Percentiles rank a stretch among this genome's conserved stretches.
Evolutionary conservation across 1,140 invertebrate species (phyloP).

Genomic region (Geopemphigus sp.): DNA sequence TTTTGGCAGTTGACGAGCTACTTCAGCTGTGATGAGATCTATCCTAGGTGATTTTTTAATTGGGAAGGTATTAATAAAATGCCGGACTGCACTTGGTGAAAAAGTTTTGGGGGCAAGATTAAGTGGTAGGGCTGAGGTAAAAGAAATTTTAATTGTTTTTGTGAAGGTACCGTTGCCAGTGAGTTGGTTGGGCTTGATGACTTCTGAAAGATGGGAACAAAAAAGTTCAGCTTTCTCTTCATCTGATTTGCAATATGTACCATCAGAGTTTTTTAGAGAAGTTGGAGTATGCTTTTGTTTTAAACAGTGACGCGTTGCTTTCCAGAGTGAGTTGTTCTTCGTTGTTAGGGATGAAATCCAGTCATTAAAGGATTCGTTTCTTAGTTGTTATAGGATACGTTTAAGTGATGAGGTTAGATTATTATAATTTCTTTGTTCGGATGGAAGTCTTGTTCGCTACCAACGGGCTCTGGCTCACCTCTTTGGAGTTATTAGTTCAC

Average conservation of each 20-base stretch:
- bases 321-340: background rate
- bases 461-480: constrained; percentile 6
- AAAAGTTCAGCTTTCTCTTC: background rate
- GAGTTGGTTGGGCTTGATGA: background rate
- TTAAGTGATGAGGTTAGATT: background rate
- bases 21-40: too few relatives aligned
- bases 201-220: background rate
- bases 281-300: background rate
- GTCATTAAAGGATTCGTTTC: background rate
- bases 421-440: constrained; percentile 15
- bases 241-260: too few relatives aligned
- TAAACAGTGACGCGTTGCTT: background rate
- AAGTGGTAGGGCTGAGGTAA: background rate
- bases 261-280: background rate
- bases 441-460: too few relatives aligned
- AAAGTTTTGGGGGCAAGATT: too few relatives aligned
- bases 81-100: too few relatives aligned
- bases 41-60: too few relatives aligned
- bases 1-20: too few relatives aligned
- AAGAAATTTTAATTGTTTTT: constrained; percentile 4
- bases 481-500: constrained; percentile 14
- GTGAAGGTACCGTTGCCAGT: background rate
- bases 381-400: background rate
- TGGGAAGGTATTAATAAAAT: too few relatives aligned
- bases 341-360: too few relatives aligned